Evolutionary conservation across 2,888 invertebrate genomes (phyloP), one percentile per base, ranked within the genome.

Genomic region (Actias luna): DNA sequence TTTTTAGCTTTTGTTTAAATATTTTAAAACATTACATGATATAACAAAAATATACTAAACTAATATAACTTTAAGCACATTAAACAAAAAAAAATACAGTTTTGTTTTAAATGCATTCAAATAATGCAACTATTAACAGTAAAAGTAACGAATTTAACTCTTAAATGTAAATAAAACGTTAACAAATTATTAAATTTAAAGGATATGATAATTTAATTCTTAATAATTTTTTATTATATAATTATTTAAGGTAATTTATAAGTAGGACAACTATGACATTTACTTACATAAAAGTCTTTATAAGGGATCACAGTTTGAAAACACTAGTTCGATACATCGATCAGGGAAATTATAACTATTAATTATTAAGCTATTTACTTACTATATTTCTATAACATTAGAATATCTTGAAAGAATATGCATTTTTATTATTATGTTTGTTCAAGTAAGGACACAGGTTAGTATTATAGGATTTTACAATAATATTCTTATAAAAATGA

Each of bases 301-400:
- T 86, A 84, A 88, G 91, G 92, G 91, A 92, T 92, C 92, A 92
- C 92, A 92, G 92, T 87, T 88, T 88, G 91, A 91, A 89, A 91
- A 88, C 81, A 80, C 90, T 92, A 90, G 85, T 83, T 85, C 81
- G 76, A 83, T 85, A 87, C 83, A 83, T 77, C 80, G 74, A 82
- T 75, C 75, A 78, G 78, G 76, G 81, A 81, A 68, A 80, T 80
- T 77, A 80, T 69, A 67, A 67, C 71, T 71, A 74, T 25, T 50
- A 46, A 58, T 63, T 59, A 63, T 63, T 59, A 63, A 52, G 55
- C 39, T 61, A 61, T 39, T 58, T 42, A 42, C 61, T 42, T 61
- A 61, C 39, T 42, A 42, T 65, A 50, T 46, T 59, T 33, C 22
- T 58, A 29, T 22, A 61, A 58, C n/a, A 59, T 39, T 58, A 39